These are phyloP conservation scores for Lathamus discolor DNA, from an alignment of 2,113 vertebrate genomes.

Conservation along the genomic window DNA sequence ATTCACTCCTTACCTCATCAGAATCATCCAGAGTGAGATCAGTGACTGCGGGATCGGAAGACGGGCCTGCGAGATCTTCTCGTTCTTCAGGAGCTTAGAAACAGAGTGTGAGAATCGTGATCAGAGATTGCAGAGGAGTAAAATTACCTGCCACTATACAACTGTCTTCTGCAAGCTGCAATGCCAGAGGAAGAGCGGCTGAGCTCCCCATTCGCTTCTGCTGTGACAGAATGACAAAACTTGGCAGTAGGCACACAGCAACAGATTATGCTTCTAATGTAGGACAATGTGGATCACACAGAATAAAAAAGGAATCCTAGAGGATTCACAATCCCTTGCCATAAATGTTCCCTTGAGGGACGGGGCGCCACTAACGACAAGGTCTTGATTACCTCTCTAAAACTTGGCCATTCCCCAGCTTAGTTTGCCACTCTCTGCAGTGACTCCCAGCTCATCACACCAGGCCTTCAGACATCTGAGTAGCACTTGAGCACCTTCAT, in stretches of 20 bases:
- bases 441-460: background rate
- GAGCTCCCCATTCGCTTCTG: background rate
- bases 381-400: background rate
- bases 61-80: conserved; percentile 91
- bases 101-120: background rate
- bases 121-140: background rate
- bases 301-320: background rate
- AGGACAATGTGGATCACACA: background rate
- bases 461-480: background rate
- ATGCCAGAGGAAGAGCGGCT: background rate
- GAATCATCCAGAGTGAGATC: conserved; percentile 89
- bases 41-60: conserved; percentile 83
- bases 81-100: conserved; percentile 85
- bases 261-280: background rate
- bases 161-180: background rate
- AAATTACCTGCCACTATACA: background rate
- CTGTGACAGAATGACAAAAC: background rate
- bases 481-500: background rate
- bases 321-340: background rate
- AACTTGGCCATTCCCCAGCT: background rate
- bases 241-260: background rate
- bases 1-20: conserved; percentile 82
- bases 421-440: background rate
- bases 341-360: background rate
- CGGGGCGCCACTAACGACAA: fast-evolving